Base-by-base conservation (phyloP, 2,113 vertebrate genomes). In the Prietella phreatophila region DNA sequence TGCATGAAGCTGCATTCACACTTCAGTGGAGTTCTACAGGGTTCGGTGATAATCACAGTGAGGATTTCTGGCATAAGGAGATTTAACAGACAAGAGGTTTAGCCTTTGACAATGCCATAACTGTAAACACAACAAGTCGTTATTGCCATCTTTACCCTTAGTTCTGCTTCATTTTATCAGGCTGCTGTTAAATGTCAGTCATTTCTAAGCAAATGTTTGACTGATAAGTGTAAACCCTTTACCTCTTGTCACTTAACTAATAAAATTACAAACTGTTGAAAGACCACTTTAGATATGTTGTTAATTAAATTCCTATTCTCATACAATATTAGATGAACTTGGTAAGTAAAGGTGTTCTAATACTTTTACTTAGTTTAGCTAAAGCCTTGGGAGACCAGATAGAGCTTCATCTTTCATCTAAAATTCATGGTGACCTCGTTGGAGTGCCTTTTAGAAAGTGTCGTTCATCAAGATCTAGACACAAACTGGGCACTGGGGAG, bases 11-110 rank as follows among this genome's bases (percentile, higher is more conserved):
- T 85, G 90, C 82, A 75, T 79, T 56, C 88, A 78, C 78, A 91
- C 79, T 76, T 87, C 83, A 82, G 42, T 65, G 83, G 79, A 58
- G 67, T 88, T 83, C 58, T 67, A 90, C 33, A 89, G 61, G 85
- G 78, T 83, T 90, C 89, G 86, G 30, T 90, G 79, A 11, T 85
- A 87, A 76, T 53, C 50, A 36, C 5, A 85, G 85, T 87, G 86
- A 85, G 47, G 58, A 81, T 78, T 47, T 50, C 14, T 58, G 56
- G 27, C 47, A 9, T 39, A 9, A 36, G 47, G 30, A 47, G 47
- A 86, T 76, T 83, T 76, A 33, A 71, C 50, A 71, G 36, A 60
- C 65, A 79, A 33, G 56, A 58, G 79, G 25, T 82, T 82, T 47
- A 58, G 71, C 82, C 50, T 82, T 42, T n/a, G 58, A 63, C 53